Conservation (phyloP, 2,113 vertebrate species). For the Cololabis saira region DNA sequence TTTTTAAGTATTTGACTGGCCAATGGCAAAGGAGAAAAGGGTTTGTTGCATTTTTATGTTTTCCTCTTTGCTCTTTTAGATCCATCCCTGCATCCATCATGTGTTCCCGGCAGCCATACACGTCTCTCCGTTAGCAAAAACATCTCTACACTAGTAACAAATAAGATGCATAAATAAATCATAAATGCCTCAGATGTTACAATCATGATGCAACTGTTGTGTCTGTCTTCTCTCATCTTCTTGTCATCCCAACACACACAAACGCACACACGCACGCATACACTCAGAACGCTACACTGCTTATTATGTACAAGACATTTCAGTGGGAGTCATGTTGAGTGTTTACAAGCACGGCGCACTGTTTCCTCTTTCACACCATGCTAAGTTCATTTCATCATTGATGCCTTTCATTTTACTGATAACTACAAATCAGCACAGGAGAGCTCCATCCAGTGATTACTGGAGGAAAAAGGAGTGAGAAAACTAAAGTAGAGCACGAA, state of each 20-base stretch:
- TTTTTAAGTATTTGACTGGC: neutral
- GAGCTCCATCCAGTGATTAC: conserved; percentile 43
- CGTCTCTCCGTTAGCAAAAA: conserved; percentile 51
- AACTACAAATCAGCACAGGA: conserved; percentile 47
- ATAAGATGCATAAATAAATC: conserved; percentile 74
- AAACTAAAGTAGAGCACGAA: conserved; percentile 23
- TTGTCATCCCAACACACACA: conserved; percentile 52
- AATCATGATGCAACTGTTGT: conserved; percentile 78
- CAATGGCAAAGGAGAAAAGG: conserved; percentile 11
- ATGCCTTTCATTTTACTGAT: conserved; percentile 57
- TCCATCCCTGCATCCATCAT: conserved; percentile 14
- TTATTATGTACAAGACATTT: conserved; percentile 58
- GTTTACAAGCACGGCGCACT: conserved; percentile 52
- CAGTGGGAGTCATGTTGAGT: conserved; percentile 64
- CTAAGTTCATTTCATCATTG: conserved; percentile 68
- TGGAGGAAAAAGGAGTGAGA: conserved; percentile 4
- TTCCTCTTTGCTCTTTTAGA: neutral
- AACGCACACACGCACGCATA: conserved; percentile 12
- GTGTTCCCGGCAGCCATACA: conserved; percentile 39
- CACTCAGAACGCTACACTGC: conserved; percentile 29
- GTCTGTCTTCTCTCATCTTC: conserved; percentile 76
- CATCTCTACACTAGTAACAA: conserved; percentile 62
- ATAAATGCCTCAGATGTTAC: conserved; percentile 73
- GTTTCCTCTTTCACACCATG: conserved; percentile 52
- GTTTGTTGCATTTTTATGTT: conserved; percentile 10